These are phyloP conservation scores for Lymantria monacha DNA, from an alignment of 2,888 invertebrate genomes.

Conservation along the genomic window DNA sequence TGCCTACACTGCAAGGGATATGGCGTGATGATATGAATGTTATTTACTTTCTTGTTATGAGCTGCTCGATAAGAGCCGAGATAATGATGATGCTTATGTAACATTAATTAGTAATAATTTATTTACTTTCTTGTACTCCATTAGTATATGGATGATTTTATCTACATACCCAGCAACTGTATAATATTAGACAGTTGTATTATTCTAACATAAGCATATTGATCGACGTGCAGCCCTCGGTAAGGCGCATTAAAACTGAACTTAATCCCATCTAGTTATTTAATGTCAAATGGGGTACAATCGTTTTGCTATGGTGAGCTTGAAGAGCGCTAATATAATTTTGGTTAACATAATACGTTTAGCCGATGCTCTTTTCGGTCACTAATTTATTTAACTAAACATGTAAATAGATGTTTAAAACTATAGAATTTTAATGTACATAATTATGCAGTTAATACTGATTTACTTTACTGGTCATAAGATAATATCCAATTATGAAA, in stretches of 20 bases:
- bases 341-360: constrained; percentile 55
- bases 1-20: too few relatives aligned
- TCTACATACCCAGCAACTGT: background rate
- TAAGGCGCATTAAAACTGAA: constrained; percentile 30
- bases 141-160: background rate
- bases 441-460: too few relatives aligned
- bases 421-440: too few relatives aligned
- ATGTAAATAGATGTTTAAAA: constrained; percentile 39
- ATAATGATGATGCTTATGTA: too few relatives aligned
- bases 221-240: constrained; percentile 25
- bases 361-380: constrained; percentile 68
- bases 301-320: constrained; percentile 59
- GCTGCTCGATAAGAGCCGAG: too few relatives aligned
- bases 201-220: constrained; percentile 24
- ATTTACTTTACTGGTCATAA: too few relatives aligned
- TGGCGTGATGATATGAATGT: too few relatives aligned
- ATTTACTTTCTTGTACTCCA: too few relatives aligned
- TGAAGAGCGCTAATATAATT: constrained; percentile 66
- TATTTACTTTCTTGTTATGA: too few relatives aligned
- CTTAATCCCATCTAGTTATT: constrained; percentile 67
- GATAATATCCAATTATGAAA: too few relatives aligned
- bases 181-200: constrained; percentile 13
- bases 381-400: constrained; percentile 66
- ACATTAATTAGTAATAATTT: too few relatives aligned
- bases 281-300: constrained; percentile 59